These are phyloP conservation scores for Athrips mouffetella DNA, from an alignment of 2,888 invertebrate genomes.

Conservation along the genomic window DNA sequence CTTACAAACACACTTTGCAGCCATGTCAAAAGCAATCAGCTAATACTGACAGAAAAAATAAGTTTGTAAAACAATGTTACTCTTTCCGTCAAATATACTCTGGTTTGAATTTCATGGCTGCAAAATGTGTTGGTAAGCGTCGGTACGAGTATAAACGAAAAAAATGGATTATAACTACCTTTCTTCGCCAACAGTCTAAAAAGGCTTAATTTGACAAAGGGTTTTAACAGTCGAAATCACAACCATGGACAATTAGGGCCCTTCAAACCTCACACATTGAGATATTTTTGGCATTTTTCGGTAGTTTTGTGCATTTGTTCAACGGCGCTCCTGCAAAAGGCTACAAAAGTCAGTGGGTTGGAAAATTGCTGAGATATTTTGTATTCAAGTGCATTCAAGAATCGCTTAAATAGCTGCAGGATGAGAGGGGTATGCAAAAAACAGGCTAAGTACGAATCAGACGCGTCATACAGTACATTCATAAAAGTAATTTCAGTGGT, in stretches of 20 bases:
- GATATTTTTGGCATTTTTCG: conserved; percentile 23
- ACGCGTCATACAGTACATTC: too few species aligned
- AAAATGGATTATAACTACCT: background rate
- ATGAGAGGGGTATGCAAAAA: background rate
- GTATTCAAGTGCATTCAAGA: conserved; percentile 9
- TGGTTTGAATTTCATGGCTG: too few species aligned
- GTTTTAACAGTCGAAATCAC: conserved; percentile 39
- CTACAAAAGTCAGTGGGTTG: conserved; percentile 29
- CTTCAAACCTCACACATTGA: conserved; percentile 25
- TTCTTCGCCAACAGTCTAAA: conserved; percentile 26
- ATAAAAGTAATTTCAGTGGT: too few species aligned
- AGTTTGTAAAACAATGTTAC: too few species aligned
- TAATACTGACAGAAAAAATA: too few species aligned
- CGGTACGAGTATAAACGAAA: too few species aligned
- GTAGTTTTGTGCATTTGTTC: conserved; percentile 24
- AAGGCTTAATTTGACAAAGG: conserved; percentile 30
- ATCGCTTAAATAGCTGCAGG: background rate
- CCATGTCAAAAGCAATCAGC: too few species aligned
- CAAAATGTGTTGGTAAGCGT: too few species aligned
- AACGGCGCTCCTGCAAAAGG: conserved; percentile 18
- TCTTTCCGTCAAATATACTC: too few species aligned
- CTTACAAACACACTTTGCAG: too few species aligned
- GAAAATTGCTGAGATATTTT: conserved; percentile 27
- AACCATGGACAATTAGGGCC: conserved; percentile 40
- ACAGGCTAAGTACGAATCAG: too few species aligned